Evolutionary conservation across 2,113 vertebrate species (phyloP).

Genomic region (Heterotis niloticus): DNA sequence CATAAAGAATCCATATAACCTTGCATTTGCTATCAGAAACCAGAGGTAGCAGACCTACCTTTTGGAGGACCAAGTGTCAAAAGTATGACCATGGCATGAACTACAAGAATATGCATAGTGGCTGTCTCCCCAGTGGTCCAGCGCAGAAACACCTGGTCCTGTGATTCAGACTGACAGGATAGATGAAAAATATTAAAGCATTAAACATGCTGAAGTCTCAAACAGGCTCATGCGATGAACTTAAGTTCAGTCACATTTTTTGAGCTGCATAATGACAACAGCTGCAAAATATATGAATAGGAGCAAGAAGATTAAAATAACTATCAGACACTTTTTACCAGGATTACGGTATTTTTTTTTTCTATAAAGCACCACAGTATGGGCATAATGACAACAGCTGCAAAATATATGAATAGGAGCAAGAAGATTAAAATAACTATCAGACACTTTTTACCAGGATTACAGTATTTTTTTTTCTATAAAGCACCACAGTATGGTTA

Average conservation of each 20-base stretch:
- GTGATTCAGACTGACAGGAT: constrained; percentile 81
- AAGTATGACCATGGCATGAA: constrained; percentile 96
- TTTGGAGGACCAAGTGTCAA: constrained; percentile 88
- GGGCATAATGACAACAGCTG: not conserved
- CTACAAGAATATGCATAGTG: constrained; percentile 97
- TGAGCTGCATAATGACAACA: not conserved
- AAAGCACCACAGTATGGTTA: too few species aligned
- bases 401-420: not conserved
- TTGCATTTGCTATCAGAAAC: not conserved
- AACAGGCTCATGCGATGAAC: not conserved
- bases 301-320: not conserved
- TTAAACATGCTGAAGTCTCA: not conserved
- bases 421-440: not conserved
- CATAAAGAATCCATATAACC: too few species aligned
- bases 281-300: not conserved
- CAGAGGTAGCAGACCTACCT: constrained; percentile 57
- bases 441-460: too few species aligned
- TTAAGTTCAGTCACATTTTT: not conserved
- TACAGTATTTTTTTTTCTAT: too few species aligned
- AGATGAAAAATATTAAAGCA: not conserved
- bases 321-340: too few species aligned
- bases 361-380: too few species aligned
- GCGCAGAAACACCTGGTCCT: constrained; percentile 95
- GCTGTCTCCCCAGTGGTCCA: constrained; percentile 93
- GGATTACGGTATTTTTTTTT: too few species aligned